These are phyloP conservation scores for Andrena haemorrhoa DNA, from an alignment of 2,888 invertebrate species.

Conservation along the genomic window DNA sequence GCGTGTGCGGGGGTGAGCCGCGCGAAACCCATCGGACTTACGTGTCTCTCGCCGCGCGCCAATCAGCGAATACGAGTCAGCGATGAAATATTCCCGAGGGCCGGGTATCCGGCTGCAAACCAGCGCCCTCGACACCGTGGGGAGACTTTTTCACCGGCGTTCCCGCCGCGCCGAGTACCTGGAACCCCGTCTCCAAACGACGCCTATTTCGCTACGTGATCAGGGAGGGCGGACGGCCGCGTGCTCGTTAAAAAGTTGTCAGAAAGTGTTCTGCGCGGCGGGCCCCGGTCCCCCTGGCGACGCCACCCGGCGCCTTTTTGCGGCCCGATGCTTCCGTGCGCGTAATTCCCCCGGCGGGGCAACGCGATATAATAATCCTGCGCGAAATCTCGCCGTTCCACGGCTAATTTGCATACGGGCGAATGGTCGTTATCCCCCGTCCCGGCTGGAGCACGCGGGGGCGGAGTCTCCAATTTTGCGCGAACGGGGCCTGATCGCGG, in stretches of 20 bases:
- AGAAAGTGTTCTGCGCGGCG: slow-evolving; percentile 51
- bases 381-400: slow-evolving; percentile 45
- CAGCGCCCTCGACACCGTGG: slow-evolving; percentile 3
- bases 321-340: slow-evolving; percentile 32
- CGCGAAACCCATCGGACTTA: slow-evolving; percentile 26
- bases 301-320: slow-evolving; percentile 57
- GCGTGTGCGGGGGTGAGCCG: slow-evolving; percentile 41
- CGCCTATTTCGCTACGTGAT: slow-evolving; percentile 31
- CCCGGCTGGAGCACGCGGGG: slow-evolving; percentile 56
- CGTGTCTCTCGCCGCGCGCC: background rate
- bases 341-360: slow-evolving; percentile 52
- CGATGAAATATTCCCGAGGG: slow-evolving; percentile 38
- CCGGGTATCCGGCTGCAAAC: slow-evolving; percentile 6
- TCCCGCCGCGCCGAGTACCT: slow-evolving; percentile 8
- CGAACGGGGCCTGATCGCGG: slow-evolving; percentile 48
- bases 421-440: slow-evolving; percentile 63
- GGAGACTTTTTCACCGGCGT: background rate
- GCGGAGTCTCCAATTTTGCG: slow-evolving; percentile 71
- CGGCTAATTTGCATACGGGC: slow-evolving; percentile 67
- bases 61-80: slow-evolving; percentile 16
- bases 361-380: slow-evolving; percentile 60
- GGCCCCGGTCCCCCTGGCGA: slow-evolving; percentile 20
- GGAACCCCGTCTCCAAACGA: slow-evolving; percentile 15
- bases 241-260: slow-evolving; percentile 67
- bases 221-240: slow-evolving; percentile 20